These are phyloP conservation scores for Pygoscelis antarcticus DNA, from an alignment of 2,113 vertebrate species.

Conservation along the genomic window DNA sequence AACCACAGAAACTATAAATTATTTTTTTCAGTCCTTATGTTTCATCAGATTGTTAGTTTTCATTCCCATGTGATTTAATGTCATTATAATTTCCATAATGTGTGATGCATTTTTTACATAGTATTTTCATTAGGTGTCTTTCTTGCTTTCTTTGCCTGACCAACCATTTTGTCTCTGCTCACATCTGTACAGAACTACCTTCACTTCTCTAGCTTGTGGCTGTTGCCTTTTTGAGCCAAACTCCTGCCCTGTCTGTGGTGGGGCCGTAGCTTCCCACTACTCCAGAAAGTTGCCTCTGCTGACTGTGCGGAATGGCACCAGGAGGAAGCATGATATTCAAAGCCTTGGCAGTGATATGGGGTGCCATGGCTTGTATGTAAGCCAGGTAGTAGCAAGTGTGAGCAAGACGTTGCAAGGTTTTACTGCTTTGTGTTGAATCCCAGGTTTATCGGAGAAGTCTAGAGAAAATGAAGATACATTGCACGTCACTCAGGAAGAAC, in stretches of 20 bases:
- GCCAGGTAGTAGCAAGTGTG: background rate
- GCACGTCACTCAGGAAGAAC: background rate
- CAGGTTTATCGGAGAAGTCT: background rate
- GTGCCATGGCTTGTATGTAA: background rate
- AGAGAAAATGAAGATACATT: background rate
- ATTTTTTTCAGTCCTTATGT: background rate
- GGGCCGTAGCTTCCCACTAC: background rate
- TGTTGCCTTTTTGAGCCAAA: background rate
- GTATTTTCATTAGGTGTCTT: background rate
- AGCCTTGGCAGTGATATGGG: background rate
- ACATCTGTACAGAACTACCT: background rate
- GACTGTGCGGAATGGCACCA: background rate
- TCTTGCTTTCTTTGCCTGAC: background rate
- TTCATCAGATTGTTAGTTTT: background rate
- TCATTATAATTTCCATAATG: background rate
- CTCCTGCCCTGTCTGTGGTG: background rate
- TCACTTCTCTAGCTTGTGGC: background rate
- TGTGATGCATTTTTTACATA: background rate
- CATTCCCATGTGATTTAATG: background rate
- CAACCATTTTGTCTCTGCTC: background rate
- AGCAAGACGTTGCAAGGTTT: background rate
- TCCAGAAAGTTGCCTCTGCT: background rate
- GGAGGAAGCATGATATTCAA: accelerated
- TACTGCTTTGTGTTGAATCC: background rate
- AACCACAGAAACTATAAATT: background rate